A percentile compares a stretch with the other conserved stretches of the same genome.
phyloP scores from a whole-genome alignment of 2,113 vertebrate species.

The Periophthalmus modestus region DNA sequence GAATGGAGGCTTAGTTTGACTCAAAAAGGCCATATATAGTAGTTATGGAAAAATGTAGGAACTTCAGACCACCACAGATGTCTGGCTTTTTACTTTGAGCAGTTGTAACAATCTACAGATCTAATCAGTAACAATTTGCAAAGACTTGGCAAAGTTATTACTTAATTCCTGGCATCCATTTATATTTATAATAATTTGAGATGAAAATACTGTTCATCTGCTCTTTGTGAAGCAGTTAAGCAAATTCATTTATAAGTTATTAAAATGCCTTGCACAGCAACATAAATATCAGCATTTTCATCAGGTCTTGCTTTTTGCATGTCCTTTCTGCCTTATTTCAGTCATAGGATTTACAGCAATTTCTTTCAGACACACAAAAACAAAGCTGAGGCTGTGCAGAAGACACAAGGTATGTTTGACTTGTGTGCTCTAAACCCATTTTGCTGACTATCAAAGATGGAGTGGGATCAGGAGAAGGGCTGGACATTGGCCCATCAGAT shows the following conservation, averaged over 20 bases:
- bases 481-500: conserved; percentile 40
- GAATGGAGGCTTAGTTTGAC: neutral
- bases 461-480: conserved; percentile 17
- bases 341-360: neutral
- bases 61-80: neutral
- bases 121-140: neutral
- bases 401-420: conserved; percentile 15
- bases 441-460: conserved; percentile 18
- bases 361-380: conserved; percentile 7
- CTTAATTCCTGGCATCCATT: neutral
- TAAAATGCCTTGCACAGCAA: neutral
- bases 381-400: neutral
- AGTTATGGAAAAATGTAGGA: neutral
- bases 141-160: neutral
- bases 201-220: neutral
- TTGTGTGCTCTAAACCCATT: neutral
- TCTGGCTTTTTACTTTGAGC: neutral
- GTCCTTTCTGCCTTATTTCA: neutral
- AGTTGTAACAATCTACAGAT: neutral
- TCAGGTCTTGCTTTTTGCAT: neutral
- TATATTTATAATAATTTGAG: neutral
- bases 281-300: neutral
- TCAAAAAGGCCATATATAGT: neutral
- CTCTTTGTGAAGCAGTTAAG: no score
- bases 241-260: no score